phyloP scores from a whole-genome alignment of 2,797 vertebrate species.

The Sebastes variabilis region DNA sequence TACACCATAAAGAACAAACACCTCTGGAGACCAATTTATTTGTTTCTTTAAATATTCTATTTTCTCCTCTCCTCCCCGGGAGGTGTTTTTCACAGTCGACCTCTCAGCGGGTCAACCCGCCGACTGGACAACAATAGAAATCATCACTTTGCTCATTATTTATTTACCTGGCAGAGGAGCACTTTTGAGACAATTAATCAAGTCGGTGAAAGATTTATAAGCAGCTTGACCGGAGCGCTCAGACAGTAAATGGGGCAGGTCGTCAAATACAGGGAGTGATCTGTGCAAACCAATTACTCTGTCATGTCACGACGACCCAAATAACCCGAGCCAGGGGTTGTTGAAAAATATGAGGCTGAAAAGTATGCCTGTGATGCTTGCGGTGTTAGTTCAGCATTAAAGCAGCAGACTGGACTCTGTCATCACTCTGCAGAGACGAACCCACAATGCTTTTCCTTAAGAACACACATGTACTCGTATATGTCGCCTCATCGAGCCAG shows the following conservation, averaged over 20 bases:
- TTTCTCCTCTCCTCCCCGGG: conserved; percentile 21
- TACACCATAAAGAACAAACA: conserved; percentile 7
- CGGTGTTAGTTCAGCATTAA: conserved; percentile 26
- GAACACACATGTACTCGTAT: not conserved
- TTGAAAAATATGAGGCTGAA: conserved; percentile 65
- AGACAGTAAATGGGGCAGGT: conserved; percentile 74
- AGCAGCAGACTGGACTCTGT: conserved; percentile 44
- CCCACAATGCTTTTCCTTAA: conserved; percentile 4
- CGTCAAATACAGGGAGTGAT: conserved; percentile 76
- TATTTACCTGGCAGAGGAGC: conserved; percentile 78
- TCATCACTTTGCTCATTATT: conserved; percentile 78
- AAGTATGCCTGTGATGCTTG: conserved; percentile 47
- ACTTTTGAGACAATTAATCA: conserved; percentile 82
- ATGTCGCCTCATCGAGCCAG: conserved; percentile 16
- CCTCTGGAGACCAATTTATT: conserved; percentile 36
- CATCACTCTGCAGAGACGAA: conserved; percentile 26
- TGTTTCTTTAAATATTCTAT: conserved; percentile 50
- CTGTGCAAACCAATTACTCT: conserved; percentile 75
- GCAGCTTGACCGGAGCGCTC: conserved; percentile 70
- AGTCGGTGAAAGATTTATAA: conserved; percentile 80
- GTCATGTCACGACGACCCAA: conserved; percentile 74
- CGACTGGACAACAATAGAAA: conserved; percentile 76
- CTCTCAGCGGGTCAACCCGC: conserved; percentile 58
- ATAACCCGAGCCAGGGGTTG: conserved; percentile 58
- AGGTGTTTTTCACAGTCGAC: conserved; percentile 53